A percentile compares a stretch with the other conserved stretches of the same genome.
phyloP scores from a whole-genome alignment of 2,797 vertebrate species.

The Molossus molossus region DNA sequence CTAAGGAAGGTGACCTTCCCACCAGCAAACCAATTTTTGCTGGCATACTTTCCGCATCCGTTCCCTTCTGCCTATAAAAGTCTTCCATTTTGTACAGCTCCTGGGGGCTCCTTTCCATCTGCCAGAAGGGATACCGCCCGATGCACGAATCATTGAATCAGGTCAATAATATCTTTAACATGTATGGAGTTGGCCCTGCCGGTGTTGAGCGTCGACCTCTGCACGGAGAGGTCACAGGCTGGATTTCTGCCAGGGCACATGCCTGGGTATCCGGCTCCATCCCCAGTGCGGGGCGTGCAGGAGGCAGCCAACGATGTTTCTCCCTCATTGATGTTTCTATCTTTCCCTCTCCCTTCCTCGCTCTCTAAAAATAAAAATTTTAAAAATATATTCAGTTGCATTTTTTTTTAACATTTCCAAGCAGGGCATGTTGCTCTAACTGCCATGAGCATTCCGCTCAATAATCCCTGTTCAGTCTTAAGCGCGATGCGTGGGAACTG shows the following conservation, averaged over 20 bases:
- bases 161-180: not conserved
- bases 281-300: no score
- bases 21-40: not conserved
- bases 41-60: not conserved
- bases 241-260: no score
- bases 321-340: no score
- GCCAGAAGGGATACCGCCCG: not conserved
- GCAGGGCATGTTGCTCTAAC: not conserved
- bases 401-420: not conserved
- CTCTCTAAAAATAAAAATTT: no score
- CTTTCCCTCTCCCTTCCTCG: no score
- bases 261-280: no score
- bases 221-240: no score
- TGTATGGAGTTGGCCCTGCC: no score
- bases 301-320: no score
- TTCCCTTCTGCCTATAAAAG: not conserved
- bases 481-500: slow-evolving; percentile 25
- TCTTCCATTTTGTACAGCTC: not conserved
- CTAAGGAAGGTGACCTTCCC: not conserved
- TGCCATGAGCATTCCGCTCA: not conserved
- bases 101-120: not conserved
- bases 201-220: no score
- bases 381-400: not conserved
- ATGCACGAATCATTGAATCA: not conserved
- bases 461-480: not conserved